These are phyloP conservation scores for Lytechinus pictus DNA, from an alignment of 35 echinoderm and acorn worm species.

Conservation along the genomic window DNA sequence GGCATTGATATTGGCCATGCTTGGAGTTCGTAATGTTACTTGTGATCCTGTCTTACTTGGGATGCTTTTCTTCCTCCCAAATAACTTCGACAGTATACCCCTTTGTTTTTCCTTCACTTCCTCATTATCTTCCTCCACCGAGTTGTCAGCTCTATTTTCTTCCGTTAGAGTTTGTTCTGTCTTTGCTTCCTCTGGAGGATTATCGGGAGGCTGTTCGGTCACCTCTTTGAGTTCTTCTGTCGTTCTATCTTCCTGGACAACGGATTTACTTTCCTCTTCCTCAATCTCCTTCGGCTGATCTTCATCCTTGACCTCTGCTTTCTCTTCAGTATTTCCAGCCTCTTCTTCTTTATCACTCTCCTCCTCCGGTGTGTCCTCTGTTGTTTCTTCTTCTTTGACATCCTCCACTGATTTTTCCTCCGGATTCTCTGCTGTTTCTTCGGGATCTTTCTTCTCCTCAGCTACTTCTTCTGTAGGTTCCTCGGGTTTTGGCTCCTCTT, in stretches of 20 bases:
- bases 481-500: not conserved
- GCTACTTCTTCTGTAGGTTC: not conserved
- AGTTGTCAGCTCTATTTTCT: not conserved
- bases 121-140: not conserved
- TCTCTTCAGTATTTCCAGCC: not conserved
- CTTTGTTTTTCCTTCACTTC: slow-evolving; percentile 26
- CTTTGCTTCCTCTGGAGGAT: not conserved
- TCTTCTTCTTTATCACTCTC: not conserved
- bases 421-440: not conserved
- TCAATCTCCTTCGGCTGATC: not conserved
- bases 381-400: not conserved
- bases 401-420: not conserved
- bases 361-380: not conserved
- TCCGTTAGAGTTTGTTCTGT: not conserved
- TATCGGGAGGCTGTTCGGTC: not conserved
- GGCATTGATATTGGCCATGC: slow-evolving; percentile 27
- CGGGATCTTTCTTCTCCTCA: not conserved
- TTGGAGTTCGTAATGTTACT: not conserved
- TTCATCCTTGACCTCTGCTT: not conserved
- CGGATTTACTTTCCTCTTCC: not conserved
- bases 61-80: slow-evolving; percentile 3
- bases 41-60: not conserved
- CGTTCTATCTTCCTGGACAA: not conserved
- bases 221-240: not conserved
- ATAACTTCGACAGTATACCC: slow-evolving; percentile 10